A percentile compares a stretch with the other conserved stretches of the same genome.
Evolutionary conservation across 2,888 invertebrate genomes (phyloP).

Genomic region (Caenorhabditis afra): DNA sequence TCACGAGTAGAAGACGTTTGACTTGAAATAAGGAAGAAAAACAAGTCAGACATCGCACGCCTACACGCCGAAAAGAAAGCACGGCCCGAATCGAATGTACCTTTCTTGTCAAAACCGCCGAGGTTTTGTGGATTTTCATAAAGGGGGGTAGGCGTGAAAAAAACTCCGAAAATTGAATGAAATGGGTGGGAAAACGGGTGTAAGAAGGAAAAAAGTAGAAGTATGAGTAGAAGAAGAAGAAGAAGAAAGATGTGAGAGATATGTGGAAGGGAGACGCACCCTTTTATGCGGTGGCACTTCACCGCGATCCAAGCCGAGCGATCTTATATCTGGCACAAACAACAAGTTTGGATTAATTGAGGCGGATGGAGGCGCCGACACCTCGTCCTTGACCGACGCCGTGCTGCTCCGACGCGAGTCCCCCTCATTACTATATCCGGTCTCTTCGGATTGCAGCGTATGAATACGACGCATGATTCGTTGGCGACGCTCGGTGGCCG

Average conservation of each 20-base stretch:
- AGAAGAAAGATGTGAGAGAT: conserved; percentile 10
- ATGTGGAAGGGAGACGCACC: conserved; percentile 53
- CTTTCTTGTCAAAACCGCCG: conserved; percentile 24
- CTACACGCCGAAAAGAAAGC: background rate
- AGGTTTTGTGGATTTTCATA: conserved; percentile 51
- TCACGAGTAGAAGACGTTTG: conserved; percentile 5
- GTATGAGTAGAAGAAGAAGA: conserved; percentile 8
- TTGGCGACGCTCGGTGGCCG: conserved; percentile 66
- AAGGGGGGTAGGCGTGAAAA: background rate
- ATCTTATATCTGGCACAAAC: conserved; percentile 67
- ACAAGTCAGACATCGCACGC: conserved; percentile 8
- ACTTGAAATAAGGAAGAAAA: conserved; percentile 39
- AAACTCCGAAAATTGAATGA: conserved; percentile 10
- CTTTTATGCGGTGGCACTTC: conserved; percentile 73
- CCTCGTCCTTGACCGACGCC: conserved; percentile 54
- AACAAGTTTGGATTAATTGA: conserved; percentile 65
- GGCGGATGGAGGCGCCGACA: conserved; percentile 46
- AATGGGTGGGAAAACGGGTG: background rate
- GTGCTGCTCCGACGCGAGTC: conserved; percentile 57
- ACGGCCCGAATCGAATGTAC: conserved; percentile 11
- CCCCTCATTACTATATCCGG: conserved; percentile 62
- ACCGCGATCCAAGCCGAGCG: conserved; percentile 62
- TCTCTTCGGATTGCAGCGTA: conserved; percentile 70
- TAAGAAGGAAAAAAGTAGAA: conserved; percentile 14
- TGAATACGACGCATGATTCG: conserved; percentile 71